Evolutionary conservation across 2,888 invertebrate genomes (phyloP).

Genomic region (Cephus pygmeus): DNA sequence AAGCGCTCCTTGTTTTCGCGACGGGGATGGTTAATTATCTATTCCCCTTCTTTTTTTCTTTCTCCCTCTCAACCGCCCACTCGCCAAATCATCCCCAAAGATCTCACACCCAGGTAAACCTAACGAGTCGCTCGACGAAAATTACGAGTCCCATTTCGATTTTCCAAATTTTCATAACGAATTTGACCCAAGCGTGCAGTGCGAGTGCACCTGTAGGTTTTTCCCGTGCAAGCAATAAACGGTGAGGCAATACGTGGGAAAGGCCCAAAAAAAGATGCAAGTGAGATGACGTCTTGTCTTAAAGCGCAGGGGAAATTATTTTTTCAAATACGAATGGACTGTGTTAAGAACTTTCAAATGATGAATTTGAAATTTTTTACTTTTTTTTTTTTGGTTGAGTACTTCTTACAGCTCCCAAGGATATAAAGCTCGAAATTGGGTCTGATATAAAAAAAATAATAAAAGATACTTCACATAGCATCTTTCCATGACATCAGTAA

Average conservation of each 20-base stretch:
- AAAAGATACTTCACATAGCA: background rate
- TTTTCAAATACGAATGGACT: background rate
- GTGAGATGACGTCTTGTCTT: background rate
- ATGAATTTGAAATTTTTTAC: background rate
- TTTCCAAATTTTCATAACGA: background rate
- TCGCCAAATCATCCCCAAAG: background rate
- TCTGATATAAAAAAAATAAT: background rate
- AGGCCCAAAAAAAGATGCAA: background rate
- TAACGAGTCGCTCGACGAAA: background rate
- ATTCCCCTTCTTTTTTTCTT: constrained; percentile 26
- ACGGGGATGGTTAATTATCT: constrained; percentile 46
- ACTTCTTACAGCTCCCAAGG: background rate
- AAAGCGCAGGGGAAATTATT: background rate
- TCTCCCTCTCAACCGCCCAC: constrained; percentile 5
- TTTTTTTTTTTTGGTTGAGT: background rate
- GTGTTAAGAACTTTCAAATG: background rate
- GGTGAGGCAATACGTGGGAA: background rate
- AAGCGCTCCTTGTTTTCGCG: constrained; percentile 59
- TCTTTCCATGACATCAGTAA: background rate
- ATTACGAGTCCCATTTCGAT: background rate
- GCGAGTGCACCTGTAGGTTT: background rate
- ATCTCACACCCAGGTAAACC: background rate
- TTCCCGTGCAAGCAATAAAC: background rate
- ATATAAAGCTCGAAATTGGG: background rate
- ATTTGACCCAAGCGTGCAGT: background rate